These are phyloP conservation scores for Tridacna gigas DNA, from an alignment of 2,888 invertebrate species.

Conservation along the genomic window DNA sequence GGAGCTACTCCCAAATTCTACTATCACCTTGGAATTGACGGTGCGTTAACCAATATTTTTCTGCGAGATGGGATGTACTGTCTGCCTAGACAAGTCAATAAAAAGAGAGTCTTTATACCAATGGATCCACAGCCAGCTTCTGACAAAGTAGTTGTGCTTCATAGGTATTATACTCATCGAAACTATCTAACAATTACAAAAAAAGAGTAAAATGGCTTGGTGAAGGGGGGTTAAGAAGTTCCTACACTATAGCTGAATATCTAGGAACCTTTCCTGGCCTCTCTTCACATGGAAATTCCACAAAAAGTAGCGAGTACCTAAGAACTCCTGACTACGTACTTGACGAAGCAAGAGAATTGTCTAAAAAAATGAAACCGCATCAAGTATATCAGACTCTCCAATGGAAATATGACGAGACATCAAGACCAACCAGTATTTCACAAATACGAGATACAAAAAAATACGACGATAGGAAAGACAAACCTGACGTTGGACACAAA, in stretches of 20 bases:
- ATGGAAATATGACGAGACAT: slow-evolving; percentile 22
- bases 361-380: slow-evolving; percentile 27
- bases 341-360: slow-evolving; percentile 13
- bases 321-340: slow-evolving; percentile 20
- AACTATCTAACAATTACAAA: no score
- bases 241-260: slow-evolving; percentile 27
- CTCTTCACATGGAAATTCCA: slow-evolving; percentile 18
- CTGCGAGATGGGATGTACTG: no score
- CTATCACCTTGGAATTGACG: no score
- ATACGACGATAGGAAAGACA: neutral
- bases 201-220: slow-evolving; percentile 31
- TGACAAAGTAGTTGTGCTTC: neutral
- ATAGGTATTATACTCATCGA: slow-evolving; percentile 36
- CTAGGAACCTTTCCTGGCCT: no score
- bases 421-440: neutral
- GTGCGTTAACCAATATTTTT: neutral
- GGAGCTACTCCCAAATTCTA: no score
- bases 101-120: neutral
- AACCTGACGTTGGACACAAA: neutral
- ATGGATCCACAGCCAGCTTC: neutral
- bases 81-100: no score
- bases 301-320: slow-evolving; percentile 14
- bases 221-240: slow-evolving; percentile 3
- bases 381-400: slow-evolving; percentile 17
- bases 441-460: slow-evolving; percentile 10